Conservation (phyloP, 2,888 invertebrate species). For the Antitype chi region DNA sequence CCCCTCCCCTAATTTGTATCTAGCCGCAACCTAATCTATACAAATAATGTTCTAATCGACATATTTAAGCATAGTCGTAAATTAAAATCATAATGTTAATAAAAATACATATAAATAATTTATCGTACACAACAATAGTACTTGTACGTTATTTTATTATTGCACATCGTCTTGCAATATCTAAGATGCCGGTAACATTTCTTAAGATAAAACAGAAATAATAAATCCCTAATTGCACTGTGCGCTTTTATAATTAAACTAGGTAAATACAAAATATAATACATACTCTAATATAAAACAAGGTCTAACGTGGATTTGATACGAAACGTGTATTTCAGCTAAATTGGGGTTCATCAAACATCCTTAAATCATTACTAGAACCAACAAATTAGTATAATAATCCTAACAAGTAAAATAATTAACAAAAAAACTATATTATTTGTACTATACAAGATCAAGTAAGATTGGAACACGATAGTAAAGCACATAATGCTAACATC, state of each 20-base stretch:
- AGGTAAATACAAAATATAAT: slow-evolving; percentile 10
- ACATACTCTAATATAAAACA: background rate
- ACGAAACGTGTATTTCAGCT: slow-evolving; percentile 22
- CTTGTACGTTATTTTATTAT: background rate
- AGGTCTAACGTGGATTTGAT: slow-evolving; percentile 3
- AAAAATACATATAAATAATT: slow-evolving; percentile 7
- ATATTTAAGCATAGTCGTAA: background rate
- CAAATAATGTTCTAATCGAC: background rate
- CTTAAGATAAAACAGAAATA: background rate
- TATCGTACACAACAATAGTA: slow-evolving; percentile 14
- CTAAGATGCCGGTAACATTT: background rate
- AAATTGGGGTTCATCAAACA: slow-evolving; percentile 21
- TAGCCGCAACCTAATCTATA: background rate
- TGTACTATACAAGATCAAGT: slow-evolving; percentile 63
- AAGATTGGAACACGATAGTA: slow-evolving; percentile 39
- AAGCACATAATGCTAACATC: slow-evolving; percentile 27
- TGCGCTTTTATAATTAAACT: slow-evolving; percentile 1
- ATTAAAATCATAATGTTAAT: slow-evolving; percentile 11
- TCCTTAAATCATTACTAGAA: background rate
- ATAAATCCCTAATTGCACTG: background rate
- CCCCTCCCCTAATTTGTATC: background rate
- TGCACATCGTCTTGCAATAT: slow-evolving; percentile 31
- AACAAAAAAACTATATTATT: slow-evolving; percentile 56
- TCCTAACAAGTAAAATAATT: slow-evolving; percentile 4
- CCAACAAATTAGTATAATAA: slow-evolving; percentile 8